Percentiles rank a stretch among this genome's conserved stretches.
These are phyloP conservation scores for Trachelus troglodyta DNA, from an alignment of 2,888 invertebrate species.

Conservation along the genomic window DNA sequence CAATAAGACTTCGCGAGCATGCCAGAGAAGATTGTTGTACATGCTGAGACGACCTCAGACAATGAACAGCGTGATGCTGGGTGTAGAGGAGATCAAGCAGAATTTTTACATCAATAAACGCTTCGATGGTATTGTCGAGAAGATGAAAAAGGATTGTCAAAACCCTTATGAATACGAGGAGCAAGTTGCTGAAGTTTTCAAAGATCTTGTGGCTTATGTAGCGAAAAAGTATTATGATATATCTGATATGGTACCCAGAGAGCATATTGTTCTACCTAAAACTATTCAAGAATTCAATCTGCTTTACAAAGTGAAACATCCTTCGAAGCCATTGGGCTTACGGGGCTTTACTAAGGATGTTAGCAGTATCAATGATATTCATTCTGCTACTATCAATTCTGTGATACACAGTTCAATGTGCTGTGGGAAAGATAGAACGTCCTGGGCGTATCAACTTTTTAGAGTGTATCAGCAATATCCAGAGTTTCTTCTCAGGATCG, in stretches of 20 bases:
- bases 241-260: slow-evolving; percentile 52
- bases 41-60: slow-evolving; percentile 73
- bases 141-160: slow-evolving; percentile 55
- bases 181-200: slow-evolving; percentile 49
- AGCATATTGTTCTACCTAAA: slow-evolving; percentile 43
- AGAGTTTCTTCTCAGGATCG: slow-evolving; percentile 72
- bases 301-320: slow-evolving; percentile 55
- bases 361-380: slow-evolving; percentile 67
- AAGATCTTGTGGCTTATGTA: slow-evolving; percentile 55
- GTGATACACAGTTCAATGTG: slow-evolving; percentile 77
- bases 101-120: slow-evolving; percentile 67
- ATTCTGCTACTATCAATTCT: slow-evolving; percentile 69
- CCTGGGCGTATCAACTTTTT: slow-evolving; percentile 76
- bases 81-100: slow-evolving; percentile 73
- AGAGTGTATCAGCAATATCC: slow-evolving; percentile 79
- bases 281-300: slow-evolving; percentile 58
- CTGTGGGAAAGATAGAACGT: slow-evolving; percentile 72
- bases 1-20: slow-evolving; percentile 78
- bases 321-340: slow-evolving; percentile 48
- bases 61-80: slow-evolving; percentile 71
- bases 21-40: slow-evolving; percentile 74
- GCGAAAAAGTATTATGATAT: slow-evolving; percentile 60
- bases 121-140: slow-evolving; percentile 64
- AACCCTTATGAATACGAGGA: slow-evolving; percentile 46
- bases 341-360: slow-evolving; percentile 63